Conservation (phyloP, 92 coral and sea anemone genomes). For the Diadumene lineata region DNA sequence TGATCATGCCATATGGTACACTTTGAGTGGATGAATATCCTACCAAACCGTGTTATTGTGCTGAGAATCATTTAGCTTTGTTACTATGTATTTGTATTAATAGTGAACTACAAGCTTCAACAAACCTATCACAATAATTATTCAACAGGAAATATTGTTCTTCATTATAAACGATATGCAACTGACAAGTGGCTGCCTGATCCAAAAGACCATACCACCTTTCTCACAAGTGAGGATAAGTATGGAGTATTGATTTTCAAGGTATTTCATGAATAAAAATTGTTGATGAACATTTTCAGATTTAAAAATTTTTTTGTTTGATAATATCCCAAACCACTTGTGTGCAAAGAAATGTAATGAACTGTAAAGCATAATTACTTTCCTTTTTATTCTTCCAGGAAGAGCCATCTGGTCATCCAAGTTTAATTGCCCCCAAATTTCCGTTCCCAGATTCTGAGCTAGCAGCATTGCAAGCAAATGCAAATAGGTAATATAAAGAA, state of each 20-base stretch:
- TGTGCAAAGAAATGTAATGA: too few species aligned
- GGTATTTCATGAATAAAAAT: neutral
- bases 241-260: neutral
- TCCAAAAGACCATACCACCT: neutral
- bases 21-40: too few species aligned
- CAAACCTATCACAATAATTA: neutral
- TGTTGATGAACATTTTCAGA: neutral
- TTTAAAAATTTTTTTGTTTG: neutral
- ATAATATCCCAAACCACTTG: neutral
- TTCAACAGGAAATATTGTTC: constrained; percentile 6
- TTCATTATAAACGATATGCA: constrained; percentile 12
- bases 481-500: too few species aligned
- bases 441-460: neutral
- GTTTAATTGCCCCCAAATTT: neutral
- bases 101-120: too few species aligned
- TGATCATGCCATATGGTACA: too few species aligned
- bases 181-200: constrained; percentile 17
- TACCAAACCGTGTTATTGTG: too few species aligned
- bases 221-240: neutral
- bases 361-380: neutral
- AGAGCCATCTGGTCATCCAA: neutral
- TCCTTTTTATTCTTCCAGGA: neutral
- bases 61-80: too few species aligned
- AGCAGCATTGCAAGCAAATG: neutral
- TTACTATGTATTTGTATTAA: too few species aligned